Conservation (phyloP, 2,797 vertebrate genomes). For the Pelobates cultripes region DNA sequence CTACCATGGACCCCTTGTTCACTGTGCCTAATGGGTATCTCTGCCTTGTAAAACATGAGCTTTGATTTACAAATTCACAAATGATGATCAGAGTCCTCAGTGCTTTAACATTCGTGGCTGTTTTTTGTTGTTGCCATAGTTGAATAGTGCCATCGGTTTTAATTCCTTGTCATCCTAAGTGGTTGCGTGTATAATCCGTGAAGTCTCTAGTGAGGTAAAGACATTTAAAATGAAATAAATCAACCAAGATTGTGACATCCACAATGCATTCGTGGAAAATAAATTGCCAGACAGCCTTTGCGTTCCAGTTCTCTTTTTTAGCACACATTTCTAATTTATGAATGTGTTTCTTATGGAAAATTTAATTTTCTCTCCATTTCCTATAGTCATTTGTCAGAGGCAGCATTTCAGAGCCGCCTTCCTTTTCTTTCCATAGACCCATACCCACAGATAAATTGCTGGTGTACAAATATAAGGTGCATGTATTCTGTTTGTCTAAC, state of each 20-base stretch:
- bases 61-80: no score
- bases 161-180: not conserved
- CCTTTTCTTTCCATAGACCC: slow-evolving; percentile 4
- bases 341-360: not conserved
- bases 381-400: slow-evolving; percentile 13
- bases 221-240: not conserved
- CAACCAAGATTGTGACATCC: not conserved
- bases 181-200: not conserved
- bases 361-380: slow-evolving; percentile 2
- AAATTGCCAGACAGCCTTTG: not conserved
- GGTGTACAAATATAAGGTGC: not conserved
- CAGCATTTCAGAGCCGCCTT: not conserved
- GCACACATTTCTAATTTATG: not conserved
- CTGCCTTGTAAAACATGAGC: no score
- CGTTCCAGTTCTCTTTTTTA: not conserved
- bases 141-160: not conserved
- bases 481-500: no score
- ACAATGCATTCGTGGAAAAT: not conserved
- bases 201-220: not conserved
- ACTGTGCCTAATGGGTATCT: no score
- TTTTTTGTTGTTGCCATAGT: not conserved
- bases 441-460: not conserved
- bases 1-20: no score
- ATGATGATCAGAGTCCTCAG: no score
- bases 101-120: no score